Base-by-base conservation (phyloP, 1,140 invertebrate genomes). In the Bombus terrestris region DNA sequence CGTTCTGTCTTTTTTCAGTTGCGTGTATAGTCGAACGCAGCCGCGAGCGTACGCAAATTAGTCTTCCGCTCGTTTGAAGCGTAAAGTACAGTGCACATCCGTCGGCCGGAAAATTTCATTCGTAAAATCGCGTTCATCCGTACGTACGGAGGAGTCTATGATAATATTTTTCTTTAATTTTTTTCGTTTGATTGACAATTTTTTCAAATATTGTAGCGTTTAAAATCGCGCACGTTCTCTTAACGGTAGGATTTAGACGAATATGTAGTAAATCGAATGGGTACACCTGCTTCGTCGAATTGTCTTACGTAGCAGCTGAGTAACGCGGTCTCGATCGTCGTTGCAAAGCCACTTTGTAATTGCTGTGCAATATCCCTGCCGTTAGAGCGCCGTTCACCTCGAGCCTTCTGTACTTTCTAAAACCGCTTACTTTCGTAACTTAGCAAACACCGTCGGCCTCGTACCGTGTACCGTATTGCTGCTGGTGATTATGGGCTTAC, bases 391-490 rank as follows among this genome's bases (percentile, higher is more conserved):
- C 93, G 91, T 93, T 94, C 93, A 94, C 94, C 90, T 91, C 92
- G 92, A 83, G 85, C 80, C 83, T 71, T 93, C 94, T 94, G 92
- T 93, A 95, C 95, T 95, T 95, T 95, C 95, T 95, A 95, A 95
- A 95, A 91, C 91, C 94, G 92, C 93, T 94, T 94, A 94, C 93
- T 95, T 95, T 95, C 94, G 93, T 94, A 95, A 95, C 89, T 92
- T 90, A 68, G 81, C 87, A 88, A 91, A 89, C 90, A 89, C 87
- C 82, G 79, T 83, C 74, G 66, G 79, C 83, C 71, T 86, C 81
- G 74, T 88, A 64, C 77, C 72, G 59, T 43, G 78, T 83, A 85
- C 59, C 84, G 62, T 39, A 73, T 75, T 66, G 68, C 62, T 78
- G 81, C 43, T 74, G 39, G 68, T 62, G 85, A 83, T 83, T 86